These are phyloP conservation scores for Aricia agestis DNA, from an alignment of 1,140 invertebrate species.

Conservation along the genomic window DNA sequence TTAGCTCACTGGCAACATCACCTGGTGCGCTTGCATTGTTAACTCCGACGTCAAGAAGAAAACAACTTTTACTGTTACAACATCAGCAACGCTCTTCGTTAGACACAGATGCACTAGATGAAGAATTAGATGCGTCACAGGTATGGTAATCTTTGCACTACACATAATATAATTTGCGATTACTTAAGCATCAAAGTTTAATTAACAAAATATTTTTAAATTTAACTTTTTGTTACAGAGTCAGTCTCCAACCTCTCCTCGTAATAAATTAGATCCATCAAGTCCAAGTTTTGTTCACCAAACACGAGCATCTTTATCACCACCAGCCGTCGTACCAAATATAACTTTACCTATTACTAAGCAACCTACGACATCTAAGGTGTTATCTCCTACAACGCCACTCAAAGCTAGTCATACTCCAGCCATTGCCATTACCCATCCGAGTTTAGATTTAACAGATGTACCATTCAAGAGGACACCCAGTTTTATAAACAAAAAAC, in stretches of 20 bases:
- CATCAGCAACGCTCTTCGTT: constrained; percentile 90
- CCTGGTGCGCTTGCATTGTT: constrained; percentile 78
- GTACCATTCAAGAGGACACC: constrained; percentile 67
- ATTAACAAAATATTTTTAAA: constrained; percentile 14
- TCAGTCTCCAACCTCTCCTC: constrained; percentile 71
- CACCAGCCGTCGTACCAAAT: constrained; percentile 63
- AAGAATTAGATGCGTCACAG: constrained; percentile 79
- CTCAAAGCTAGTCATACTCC: constrained; percentile 64
- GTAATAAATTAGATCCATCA: constrained; percentile 70
- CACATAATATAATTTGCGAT: too few species aligned
- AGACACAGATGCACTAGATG: constrained; percentile 88
- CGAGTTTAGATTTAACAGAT: constrained; percentile 66
- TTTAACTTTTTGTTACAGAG: constrained; percentile 47
- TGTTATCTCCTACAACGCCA: constrained; percentile 45
- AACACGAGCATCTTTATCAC: constrained; percentile 56
- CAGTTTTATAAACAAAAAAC: constrained; percentile 71
- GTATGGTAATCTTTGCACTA: constrained; percentile 36
- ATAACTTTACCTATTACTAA: constrained; percentile 67
- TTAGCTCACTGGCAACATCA: constrained; percentile 76
- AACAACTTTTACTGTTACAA: constrained; percentile 84
- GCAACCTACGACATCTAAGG: constrained; percentile 67
- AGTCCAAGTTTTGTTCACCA: constrained; percentile 49
- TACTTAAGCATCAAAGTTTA: background rate
- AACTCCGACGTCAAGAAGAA: constrained; percentile 85
- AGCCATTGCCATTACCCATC: constrained; percentile 72